Percentiles rank a stretch among this genome's conserved stretches.
Evolutionary conservation across 2,888 invertebrate species (phyloP).

Genomic region (Ennomos erosarius): DNA sequence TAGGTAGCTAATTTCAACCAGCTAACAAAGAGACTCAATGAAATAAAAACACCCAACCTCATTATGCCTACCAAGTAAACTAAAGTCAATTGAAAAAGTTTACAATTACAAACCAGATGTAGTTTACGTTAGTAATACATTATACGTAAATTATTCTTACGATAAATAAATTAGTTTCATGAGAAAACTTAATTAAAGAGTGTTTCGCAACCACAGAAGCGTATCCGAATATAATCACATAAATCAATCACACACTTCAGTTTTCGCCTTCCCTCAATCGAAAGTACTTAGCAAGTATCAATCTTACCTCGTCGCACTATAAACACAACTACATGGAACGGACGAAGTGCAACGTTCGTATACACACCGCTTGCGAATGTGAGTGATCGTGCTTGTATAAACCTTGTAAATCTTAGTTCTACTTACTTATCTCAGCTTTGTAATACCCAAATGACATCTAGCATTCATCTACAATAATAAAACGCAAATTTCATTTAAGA

Average conservation of each 20-base stretch:
- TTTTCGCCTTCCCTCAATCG: constrained; percentile 32
- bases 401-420: constrained; percentile 78
- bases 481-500: constrained; percentile 30
- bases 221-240: constrained; percentile 19
- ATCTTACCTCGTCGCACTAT: constrained; percentile 55
- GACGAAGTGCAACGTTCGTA: constrained; percentile 69
- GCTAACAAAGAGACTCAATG: too few relatives aligned
- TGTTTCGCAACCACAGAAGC: constrained; percentile 1
- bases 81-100: too few relatives aligned
- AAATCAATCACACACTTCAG: constrained; percentile 23
- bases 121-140: background rate
- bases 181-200: constrained; percentile 3
- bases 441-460: constrained; percentile 60
- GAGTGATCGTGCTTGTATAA: constrained; percentile 73
- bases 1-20: too few relatives aligned
- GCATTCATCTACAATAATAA: constrained; percentile 43
- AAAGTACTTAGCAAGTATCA: constrained; percentile 52
- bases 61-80: too few relatives aligned
- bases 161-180: background rate
- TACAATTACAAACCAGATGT: too few relatives aligned
- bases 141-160: background rate
- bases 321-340: constrained; percentile 61
- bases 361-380: constrained; percentile 57
- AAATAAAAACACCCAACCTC: too few relatives aligned
- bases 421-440: constrained; percentile 70